Evolutionary conservation across 2,888 invertebrate species (phyloP), one percentile per base, ranked within the genome.

Genomic region (Epistrophe eligans): DNA sequence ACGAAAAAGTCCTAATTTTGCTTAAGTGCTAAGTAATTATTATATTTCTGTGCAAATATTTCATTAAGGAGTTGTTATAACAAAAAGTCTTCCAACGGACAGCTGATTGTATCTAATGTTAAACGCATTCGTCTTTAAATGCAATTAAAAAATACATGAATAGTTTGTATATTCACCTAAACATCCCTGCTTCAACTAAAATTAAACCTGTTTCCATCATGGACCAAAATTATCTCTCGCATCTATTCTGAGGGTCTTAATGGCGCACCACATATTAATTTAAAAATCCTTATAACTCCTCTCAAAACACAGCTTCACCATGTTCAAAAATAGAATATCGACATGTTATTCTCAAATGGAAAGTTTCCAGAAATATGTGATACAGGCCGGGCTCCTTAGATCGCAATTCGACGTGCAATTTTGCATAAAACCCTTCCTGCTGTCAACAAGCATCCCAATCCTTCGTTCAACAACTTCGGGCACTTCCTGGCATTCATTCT

Each of bases 291-390:
- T 83, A 91, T 97, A 24, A 95, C 95, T 13, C 94, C 95, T 2
- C 92, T 95, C 48, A 95, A 95, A 90, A 92, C 93, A 2, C 90
- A 90, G 89, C 89, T 52, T 7, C 66, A 17, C 38, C 64, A 77
- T 35, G 71, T 48, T 8, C 79, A 32, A 28, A 81, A 88, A 89
- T 93, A 94, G 43, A 94, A 95, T 0, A 95, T 97, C 88, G 97
- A 97, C 90, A 91, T 97, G 77, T 94, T 97, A 19, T 95, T 97
- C 88, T 96, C 96, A 91, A 97, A 97, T 91, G 94, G 94, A 89
- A 94, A 93, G 15, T 93, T 94, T 71, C 93, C 93, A 35, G 93
- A 92, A 50, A 77, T 92, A 0, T 91, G 92, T 62, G 91, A 92
- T 0, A 83, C 79, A 9, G 77, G 92, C 28, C 90, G 91, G n/a